Conservation (phyloP, 2,888 invertebrate species). For the Adineta ricciae region DNA sequence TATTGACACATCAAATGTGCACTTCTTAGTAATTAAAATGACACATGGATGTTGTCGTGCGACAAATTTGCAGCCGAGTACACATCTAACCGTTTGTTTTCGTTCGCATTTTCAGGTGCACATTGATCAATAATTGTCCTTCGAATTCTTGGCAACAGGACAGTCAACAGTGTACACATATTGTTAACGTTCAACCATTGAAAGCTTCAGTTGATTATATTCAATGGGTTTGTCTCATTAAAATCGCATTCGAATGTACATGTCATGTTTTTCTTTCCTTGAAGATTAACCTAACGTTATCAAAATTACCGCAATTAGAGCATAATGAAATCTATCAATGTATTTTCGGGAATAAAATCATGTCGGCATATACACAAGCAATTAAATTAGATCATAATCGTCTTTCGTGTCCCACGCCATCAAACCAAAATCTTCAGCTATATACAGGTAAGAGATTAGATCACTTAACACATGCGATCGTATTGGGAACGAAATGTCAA, state of each 20-base stretch:
- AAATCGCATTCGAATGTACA: background rate
- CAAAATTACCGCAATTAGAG: conserved; percentile 14
- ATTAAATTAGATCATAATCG: conserved; percentile 23
- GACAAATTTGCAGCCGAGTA: background rate
- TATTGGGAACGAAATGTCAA: background rate
- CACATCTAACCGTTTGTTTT: too few species aligned
- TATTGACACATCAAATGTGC: background rate
- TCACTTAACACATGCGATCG: background rate
- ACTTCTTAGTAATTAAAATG: background rate
- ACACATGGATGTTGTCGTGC: background rate
- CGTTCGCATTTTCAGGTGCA: background rate
- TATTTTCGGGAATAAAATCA: background rate
- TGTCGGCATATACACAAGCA: background rate
- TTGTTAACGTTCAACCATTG: background rate
- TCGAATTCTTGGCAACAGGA: background rate
- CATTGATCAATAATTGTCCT: background rate
- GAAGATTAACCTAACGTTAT: background rate
- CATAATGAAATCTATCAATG: conserved; percentile 18
- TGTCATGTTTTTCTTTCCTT: background rate
- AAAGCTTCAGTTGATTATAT: background rate
- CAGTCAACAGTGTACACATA: background rate
- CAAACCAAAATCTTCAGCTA: background rate
- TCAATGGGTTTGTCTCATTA: conserved; percentile 9
- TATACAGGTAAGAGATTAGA: background rate
- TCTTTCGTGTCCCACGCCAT: conserved; percentile 19